A percentile compares a stretch with the other conserved stretches of the same genome.
Conservation (phyloP, 2,113 vertebrate genomes). For the Grantiella picta region DNA sequence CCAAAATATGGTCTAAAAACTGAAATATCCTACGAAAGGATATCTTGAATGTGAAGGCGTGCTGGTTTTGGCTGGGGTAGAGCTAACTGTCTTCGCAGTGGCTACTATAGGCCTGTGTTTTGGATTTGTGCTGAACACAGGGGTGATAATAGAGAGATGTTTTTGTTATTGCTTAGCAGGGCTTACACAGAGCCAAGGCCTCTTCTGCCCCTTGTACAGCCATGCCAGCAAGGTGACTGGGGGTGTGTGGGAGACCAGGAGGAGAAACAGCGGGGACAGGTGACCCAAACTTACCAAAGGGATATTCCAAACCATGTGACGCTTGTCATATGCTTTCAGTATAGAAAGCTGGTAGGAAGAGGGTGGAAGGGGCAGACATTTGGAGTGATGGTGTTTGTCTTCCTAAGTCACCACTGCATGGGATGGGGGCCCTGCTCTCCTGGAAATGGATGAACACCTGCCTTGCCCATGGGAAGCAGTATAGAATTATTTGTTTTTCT, state of each 20-base stretch:
- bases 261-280: not conserved
- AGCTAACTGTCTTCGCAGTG: not conserved
- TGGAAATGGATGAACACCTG: not conserved
- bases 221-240: not conserved
- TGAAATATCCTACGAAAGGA: not conserved
- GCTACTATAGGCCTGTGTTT: not conserved
- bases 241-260: not conserved
- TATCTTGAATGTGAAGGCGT: not conserved
- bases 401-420: not conserved
- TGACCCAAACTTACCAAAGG: not conserved
- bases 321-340: not conserved
- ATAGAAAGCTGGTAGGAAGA: not conserved
- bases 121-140: not conserved
- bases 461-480: not conserved
- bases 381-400: not conserved
- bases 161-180: not conserved
- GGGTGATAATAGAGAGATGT: not conserved
- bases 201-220: rapidly evolving
- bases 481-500: not conserved
- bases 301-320: not conserved
- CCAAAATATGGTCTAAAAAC: not conserved
- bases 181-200: not conserved
- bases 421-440: not conserved
- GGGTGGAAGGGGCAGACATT: not conserved
- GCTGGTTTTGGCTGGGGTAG: not conserved